Conservation (phyloP, 2,888 invertebrate genomes). For the Proisotoma minuta region DNA sequence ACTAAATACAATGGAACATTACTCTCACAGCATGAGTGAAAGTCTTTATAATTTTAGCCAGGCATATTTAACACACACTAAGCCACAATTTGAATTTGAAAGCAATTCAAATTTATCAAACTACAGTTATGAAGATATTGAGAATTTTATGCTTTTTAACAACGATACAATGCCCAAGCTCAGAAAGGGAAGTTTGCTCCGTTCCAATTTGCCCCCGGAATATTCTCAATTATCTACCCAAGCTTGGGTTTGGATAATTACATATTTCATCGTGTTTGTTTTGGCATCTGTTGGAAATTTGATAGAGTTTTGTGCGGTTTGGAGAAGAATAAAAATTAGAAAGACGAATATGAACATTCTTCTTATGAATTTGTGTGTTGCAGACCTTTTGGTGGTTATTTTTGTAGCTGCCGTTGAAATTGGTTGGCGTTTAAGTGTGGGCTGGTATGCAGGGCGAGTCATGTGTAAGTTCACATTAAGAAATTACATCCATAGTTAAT, state of each 20-base stretch:
- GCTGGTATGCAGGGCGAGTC: conserved; percentile 38
- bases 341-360: conserved; percentile 38
- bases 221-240: conserved; percentile 29
- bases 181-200: no score
- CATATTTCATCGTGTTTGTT: conserved; percentile 32
- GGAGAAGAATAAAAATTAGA: conserved; percentile 26
- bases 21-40: no score
- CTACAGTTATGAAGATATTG: no score
- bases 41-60: no score
- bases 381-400: conserved; percentile 34
- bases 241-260: conserved; percentile 31
- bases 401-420: conserved; percentile 35
- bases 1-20: no score
- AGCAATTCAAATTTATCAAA: no score
- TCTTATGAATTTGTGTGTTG: conserved; percentile 40
- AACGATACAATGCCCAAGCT: no score
- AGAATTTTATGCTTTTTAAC: no score
- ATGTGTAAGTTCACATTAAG: conserved; percentile 34
- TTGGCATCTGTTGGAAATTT: conserved; percentile 40
- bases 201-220: no score
- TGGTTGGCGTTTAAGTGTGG: conserved; percentile 35
- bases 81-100: no score
- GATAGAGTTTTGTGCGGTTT: conserved; percentile 30
- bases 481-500: no score
- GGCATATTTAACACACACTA: no score